Percentiles rank a stretch among this genome's conserved stretches.
Conservation (phyloP, 2,797 vertebrate species). For the Catostomus latipinnis region DNA sequence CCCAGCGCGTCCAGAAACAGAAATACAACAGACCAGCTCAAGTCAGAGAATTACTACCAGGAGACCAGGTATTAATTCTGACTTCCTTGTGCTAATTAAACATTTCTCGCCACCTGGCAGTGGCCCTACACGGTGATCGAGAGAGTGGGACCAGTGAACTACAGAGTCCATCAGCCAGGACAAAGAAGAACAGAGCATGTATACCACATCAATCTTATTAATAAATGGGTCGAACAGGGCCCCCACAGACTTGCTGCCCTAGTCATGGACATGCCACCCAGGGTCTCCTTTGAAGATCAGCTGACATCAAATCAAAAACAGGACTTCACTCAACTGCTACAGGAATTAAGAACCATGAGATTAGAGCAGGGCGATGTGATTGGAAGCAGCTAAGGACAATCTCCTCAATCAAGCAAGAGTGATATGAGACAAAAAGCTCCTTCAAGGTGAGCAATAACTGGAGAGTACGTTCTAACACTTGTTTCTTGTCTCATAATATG, state of each 20-base stretch:
- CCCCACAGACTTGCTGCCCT: neutral
- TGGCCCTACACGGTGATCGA: neutral
- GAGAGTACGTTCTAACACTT: too few species aligned
- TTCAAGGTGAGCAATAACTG: too few species aligned
- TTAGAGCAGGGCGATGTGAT: too few species aligned
- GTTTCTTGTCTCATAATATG: too few species aligned
- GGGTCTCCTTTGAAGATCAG: too few species aligned
- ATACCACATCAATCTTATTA: neutral
- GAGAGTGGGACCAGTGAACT: neutral
- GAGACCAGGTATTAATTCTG: neutral
- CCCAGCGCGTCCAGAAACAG: neutral
- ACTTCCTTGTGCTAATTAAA: neutral
- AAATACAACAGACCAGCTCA: neutral
- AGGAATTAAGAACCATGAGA: too few species aligned
- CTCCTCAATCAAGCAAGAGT: too few species aligned
- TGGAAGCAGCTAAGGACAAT: too few species aligned
- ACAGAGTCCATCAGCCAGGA: neutral
- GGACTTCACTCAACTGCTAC: neutral
- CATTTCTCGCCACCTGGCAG: neutral
- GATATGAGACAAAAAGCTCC: too few species aligned
- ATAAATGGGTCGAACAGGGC: neutral
- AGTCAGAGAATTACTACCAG: neutral
- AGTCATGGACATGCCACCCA: neutral
- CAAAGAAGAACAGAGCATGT: neutral
- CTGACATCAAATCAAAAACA: too few species aligned